Evolutionary conservation across 2,113 vertebrate species (phyloP).

Genomic region (Taxidea taxus): DNA sequence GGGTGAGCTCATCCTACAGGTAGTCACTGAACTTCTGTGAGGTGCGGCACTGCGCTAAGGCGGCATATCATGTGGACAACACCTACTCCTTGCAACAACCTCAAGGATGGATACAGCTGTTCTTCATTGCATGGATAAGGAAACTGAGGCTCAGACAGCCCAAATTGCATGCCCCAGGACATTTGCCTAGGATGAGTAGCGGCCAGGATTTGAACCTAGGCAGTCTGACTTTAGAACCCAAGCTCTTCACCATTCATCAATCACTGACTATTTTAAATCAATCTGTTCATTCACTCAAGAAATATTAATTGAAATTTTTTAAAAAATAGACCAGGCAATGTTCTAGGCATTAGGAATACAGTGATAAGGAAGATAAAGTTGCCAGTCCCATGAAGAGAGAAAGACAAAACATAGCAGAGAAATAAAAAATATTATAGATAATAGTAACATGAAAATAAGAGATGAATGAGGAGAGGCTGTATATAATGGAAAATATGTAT

Average conservation of each 20-base stretch:
- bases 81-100: background rate
- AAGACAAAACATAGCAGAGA: background rate
- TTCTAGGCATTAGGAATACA: background rate
- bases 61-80: rapidly evolving
- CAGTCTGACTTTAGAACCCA: background rate
- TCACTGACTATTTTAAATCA: background rate
- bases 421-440: background rate
- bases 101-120: rapidly evolving
- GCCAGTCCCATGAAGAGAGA: background rate
- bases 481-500: background rate
- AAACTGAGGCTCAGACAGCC: background rate
- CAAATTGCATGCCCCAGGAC: background rate
- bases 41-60: background rate
- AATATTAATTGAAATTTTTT: background rate
- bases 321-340: too few relatives aligned
- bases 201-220: background rate
- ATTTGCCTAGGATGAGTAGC: rapidly evolving
- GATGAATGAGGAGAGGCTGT: background rate
- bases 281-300: background rate
- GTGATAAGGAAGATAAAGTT: background rate
- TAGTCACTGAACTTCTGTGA: rapidly evolving
- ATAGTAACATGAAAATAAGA: background rate
- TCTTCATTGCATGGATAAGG: background rate
- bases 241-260: background rate
- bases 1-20: background rate